Evolutionary conservation across 2,797 vertebrate genomes (phyloP).

Genomic region (Coregonus sp.): DNA sequence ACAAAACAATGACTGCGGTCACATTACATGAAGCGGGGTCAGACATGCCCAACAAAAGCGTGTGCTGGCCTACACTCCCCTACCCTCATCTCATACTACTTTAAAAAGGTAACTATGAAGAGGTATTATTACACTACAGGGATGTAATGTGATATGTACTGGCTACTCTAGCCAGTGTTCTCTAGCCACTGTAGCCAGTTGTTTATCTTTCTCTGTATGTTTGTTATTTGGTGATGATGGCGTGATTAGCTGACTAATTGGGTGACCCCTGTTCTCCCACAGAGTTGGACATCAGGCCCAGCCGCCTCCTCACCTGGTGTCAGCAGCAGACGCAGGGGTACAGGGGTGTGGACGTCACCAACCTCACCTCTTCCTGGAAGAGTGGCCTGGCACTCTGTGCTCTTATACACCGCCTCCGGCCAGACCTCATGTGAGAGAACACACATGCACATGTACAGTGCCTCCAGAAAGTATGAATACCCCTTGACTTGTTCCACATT

Average conservation of each 20-base stretch:
- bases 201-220: not conserved
- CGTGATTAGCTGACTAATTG: not conserved
- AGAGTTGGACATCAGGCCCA: constrained; percentile 89
- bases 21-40: constrained; percentile 47
- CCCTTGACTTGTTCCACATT: too few species aligned
- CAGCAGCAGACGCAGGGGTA: constrained; percentile 92
- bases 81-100: too few species aligned
- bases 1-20: constrained; percentile 51
- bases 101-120: too few species aligned
- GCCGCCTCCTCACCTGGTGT: constrained; percentile 91
- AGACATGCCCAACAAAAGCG: constrained; percentile 1
- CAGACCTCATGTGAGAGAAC: constrained; percentile 88
- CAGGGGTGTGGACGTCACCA: constrained; percentile 79
- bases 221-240: not conserved
- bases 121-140: not conserved
- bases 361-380: constrained; percentile 91
- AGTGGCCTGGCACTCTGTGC: constrained; percentile 92
- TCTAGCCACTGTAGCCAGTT: not conserved
- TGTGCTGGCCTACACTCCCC: too few species aligned
- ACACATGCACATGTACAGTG: not conserved
- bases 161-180: not conserved
- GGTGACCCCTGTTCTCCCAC: constrained; percentile 20
- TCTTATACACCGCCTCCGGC: constrained; percentile 90
- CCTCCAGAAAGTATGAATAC: too few species aligned
- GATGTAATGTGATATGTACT: not conserved